phyloP scores from a whole-genome alignment of 2,888 invertebrate species.

The Sussaba pulchella region DNA sequence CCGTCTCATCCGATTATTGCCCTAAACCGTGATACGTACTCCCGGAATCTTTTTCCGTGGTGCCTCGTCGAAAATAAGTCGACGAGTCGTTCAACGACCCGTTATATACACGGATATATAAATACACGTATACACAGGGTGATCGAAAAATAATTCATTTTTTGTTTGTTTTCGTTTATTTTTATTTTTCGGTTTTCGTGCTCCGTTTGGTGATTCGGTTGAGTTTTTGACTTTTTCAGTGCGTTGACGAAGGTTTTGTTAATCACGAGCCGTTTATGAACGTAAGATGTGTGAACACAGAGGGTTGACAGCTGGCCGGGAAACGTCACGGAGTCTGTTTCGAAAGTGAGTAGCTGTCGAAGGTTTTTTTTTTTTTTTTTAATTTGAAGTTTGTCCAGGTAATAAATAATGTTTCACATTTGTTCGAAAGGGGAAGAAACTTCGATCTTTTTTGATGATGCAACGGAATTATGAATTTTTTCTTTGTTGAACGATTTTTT shows the following conservation, averaged over 20 bases:
- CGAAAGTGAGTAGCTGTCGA: neutral
- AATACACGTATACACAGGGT: neutral
- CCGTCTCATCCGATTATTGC: too few species aligned
- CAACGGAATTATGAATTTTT: too few species aligned
- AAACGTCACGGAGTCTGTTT: constrained; percentile 49
- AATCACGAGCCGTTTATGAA: neutral
- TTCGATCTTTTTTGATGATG: too few species aligned
- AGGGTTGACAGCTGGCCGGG: constrained; percentile 62
- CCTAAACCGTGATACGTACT: too few species aligned
- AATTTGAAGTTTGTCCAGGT: too few species aligned
- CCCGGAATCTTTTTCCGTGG: too few species aligned
- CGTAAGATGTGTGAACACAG: constrained; percentile 36
- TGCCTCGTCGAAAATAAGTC: too few species aligned
- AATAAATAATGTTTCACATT: neutral
- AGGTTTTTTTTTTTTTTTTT: too few species aligned
- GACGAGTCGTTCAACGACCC: neutral
- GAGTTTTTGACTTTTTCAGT: neutral
- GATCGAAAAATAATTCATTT: neutral
- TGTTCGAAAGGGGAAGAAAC: neutral
- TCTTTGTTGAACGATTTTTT: too few species aligned
- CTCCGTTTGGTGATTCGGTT: neutral
- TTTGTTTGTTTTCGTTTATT: neutral
- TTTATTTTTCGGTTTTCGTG: neutral
- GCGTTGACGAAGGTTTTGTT: neutral
- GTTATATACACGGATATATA: neutral